Evolutionary conservation across 35 echinoderm and acorn worm genomes (phyloP).

Genomic region (Ptychodera flava): DNA sequence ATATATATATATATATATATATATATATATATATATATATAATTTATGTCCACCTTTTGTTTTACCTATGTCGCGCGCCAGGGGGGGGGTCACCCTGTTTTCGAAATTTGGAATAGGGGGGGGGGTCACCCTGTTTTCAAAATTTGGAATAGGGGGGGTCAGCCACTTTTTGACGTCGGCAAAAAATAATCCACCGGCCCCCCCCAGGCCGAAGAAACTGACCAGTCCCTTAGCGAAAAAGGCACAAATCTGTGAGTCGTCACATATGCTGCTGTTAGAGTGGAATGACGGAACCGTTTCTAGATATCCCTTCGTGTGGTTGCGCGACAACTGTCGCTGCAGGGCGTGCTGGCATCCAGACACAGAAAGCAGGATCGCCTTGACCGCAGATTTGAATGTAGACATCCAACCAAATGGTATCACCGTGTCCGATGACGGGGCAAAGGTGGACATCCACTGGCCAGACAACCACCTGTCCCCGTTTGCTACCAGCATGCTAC

Average conservation of each 20-base stretch:
- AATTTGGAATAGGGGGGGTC: too few species aligned
- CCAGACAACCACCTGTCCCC: background rate
- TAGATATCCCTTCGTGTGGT: constrained; percentile 48
- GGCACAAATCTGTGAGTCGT: background rate
- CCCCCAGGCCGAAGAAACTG: too few species aligned
- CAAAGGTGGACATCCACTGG: background rate
- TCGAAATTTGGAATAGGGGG: too few species aligned
- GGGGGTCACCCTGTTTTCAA: too few species aligned
- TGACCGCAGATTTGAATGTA: background rate
- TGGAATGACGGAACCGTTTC: constrained; percentile 19
- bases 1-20: too few species aligned
- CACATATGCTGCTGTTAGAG: constrained; percentile 8
- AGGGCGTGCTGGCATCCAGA: constrained; percentile 14
- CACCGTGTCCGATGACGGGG: background rate
- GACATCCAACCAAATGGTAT: background rate
- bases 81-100: too few species aligned
- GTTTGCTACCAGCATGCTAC: background rate
- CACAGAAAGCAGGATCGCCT: background rate
- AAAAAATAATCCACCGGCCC: too few species aligned
- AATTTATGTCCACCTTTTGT: too few species aligned
- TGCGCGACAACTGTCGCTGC: constrained; percentile 49
- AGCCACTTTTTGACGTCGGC: too few species aligned
- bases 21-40: too few species aligned
- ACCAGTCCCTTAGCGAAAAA: too few species aligned
- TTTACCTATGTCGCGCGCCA: too few species aligned